Evolutionary conservation across 2,888 invertebrate genomes (phyloP).

Genomic region (Aphidoletes aphidimyza): DNA sequence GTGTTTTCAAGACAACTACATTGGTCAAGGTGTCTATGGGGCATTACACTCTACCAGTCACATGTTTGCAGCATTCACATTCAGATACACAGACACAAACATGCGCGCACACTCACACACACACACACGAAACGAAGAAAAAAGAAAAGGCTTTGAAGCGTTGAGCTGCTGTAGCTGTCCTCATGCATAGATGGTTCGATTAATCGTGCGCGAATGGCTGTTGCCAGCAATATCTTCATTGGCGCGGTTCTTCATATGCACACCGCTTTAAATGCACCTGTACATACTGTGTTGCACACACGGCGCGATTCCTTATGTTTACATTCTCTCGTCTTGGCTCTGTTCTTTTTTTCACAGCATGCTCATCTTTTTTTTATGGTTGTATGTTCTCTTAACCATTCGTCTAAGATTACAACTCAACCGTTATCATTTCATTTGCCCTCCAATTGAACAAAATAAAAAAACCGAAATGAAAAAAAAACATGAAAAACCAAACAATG

Average conservation of each 20-base stretch:
- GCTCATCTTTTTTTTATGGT: conserved; percentile 9
- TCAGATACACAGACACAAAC: too few species aligned
- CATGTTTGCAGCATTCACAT: neutral
- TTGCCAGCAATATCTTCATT: conserved; percentile 24
- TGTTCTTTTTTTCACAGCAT: conserved; percentile 21
- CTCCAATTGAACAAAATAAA: neutral
- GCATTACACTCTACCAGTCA: conserved; percentile 31
- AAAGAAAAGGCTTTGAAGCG: too few species aligned
- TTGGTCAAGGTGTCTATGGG: conserved; percentile 23
- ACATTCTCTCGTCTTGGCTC: too few species aligned
- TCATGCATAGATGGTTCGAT: conserved; percentile 47
- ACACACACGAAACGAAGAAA: too few species aligned
- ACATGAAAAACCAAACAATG: too few species aligned
- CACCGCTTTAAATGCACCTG: conserved; percentile 42
- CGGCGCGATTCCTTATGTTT: conserved; percentile 18
- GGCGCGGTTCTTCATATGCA: conserved; percentile 9
- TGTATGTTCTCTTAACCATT: neutral
- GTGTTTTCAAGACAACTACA: conserved; percentile 6
- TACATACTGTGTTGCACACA: neutral
- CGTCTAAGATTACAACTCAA: neutral
- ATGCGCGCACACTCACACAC: too few species aligned
- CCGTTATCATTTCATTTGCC: conserved; percentile 1
- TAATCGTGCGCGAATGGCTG: conserved; percentile 42
- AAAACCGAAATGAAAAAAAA: too few species aligned
- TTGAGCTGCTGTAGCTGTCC: neutral